Evolutionary conservation across 2,888 invertebrate genomes (phyloP), one percentile per base, ranked within the genome.

Genomic region (Stegana nigrithorax): DNA sequence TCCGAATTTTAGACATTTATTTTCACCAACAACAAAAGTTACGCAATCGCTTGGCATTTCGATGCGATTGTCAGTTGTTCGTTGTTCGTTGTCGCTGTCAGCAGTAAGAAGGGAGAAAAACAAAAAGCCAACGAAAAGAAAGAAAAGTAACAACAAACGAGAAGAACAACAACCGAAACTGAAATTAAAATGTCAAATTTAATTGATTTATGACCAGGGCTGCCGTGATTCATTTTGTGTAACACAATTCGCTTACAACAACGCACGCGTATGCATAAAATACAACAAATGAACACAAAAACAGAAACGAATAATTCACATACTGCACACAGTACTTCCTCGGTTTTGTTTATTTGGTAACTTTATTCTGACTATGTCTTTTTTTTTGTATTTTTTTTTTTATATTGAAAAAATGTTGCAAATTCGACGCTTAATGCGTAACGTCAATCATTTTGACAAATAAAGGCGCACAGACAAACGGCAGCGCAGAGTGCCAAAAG

Each of bases 121-220:
- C 12, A 44, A 44, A 44, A 44, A 32, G 47, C 23, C 51, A 25
- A 29, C 27, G 10, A 17, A 10, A 3, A 53, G 17, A 17, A 27
- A 27, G 17, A n/a, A 32, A 19, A 29, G 25, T 19, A 27, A 51
- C 6, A 14, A 17, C 6, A 32, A 12, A 5, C 32, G 32, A 32
- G n/a, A 32, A 32, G 32, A n/a, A 45, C 12, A 19, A 3, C 45
- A 14, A n/a, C 21, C 23, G 23, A 23, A 44, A 58, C 58, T 27
- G 55, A 67, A 74, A 78, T 74, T 67, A 72, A 73, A 69, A 64
- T 71, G 71, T 70, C 73, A 71, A 68, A 70, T 69, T 67, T 59
- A 72, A 72, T 71, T 74, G 80, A 80, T 73, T 72, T 75, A 78
- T 75, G 67, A 50, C 45, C 29, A 39, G 51, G 29, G 51, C 19